These are phyloP conservation scores for Drosophila fuyamai DNA, from an alignment of 1,140 invertebrate species.

Conservation along the genomic window DNA sequence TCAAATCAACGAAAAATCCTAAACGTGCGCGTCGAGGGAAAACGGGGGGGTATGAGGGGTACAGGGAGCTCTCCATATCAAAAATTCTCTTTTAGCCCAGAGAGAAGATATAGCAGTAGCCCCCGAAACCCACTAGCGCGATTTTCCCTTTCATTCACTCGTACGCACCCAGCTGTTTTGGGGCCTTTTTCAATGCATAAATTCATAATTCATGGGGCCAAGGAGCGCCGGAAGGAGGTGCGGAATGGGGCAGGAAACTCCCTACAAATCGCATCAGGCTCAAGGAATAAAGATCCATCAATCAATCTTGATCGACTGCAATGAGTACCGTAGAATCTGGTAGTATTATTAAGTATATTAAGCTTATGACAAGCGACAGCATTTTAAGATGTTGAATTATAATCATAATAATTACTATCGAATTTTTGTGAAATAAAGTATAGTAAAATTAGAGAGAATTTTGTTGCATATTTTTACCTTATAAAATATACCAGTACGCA, in stretches of 20 bases:
- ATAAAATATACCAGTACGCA: too few species aligned
- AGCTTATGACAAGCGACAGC: too few species aligned
- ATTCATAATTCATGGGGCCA: slow-evolving; percentile 77
- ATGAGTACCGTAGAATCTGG: neutral
- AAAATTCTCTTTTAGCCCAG: slow-evolving; percentile 73
- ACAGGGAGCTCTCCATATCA: slow-evolving; percentile 45
- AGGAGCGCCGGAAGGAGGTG: neutral
- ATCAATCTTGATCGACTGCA: neutral
- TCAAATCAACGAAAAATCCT: slow-evolving; percentile 81
- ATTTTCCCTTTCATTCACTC: slow-evolving; percentile 31
- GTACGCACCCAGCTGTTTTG: slow-evolving; percentile 44
- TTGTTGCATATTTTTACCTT: too few species aligned
- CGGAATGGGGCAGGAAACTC: neutral
- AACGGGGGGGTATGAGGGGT: neutral
- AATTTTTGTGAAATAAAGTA: too few species aligned
- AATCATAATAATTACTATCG: too few species aligned
- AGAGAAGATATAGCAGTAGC: slow-evolving; percentile 37
- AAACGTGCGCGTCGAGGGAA: slow-evolving; percentile 56
- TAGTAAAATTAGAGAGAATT: too few species aligned
- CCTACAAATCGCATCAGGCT: slow-evolving; percentile 11
- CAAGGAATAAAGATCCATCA: neutral
- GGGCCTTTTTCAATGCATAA: slow-evolving; percentile 78
- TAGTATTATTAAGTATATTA: neutral
- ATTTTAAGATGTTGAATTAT: too few species aligned
- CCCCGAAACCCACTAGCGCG: neutral